Conservation (phyloP, 2,888 invertebrate genomes). For the Hypercompe scribonia region DNA sequence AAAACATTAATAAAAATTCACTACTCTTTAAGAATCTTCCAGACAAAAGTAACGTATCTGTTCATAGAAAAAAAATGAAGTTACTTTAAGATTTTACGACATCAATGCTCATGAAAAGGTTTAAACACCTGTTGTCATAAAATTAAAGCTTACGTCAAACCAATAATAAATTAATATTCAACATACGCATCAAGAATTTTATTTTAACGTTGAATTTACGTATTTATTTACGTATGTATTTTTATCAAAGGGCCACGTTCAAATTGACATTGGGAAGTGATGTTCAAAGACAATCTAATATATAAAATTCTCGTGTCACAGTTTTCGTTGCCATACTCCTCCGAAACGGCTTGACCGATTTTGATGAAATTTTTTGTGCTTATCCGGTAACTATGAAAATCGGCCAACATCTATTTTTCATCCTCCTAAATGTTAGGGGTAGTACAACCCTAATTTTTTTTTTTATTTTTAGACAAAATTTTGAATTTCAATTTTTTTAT, state of each 20-base stretch:
- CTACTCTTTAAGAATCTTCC: neutral
- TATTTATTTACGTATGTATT: slow-evolving; percentile 32
- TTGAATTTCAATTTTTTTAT: too few species aligned
- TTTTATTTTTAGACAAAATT: too few species aligned
- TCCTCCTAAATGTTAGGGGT: too few species aligned
- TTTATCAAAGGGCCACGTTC: slow-evolving; percentile 15
- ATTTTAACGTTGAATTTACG: slow-evolving; percentile 5
- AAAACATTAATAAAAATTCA: too few species aligned
- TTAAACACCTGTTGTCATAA: slow-evolving; percentile 40
- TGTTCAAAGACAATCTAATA: neutral
- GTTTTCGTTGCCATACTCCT: too few species aligned
- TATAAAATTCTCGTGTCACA: too few species aligned
- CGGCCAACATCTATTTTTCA: too few species aligned
- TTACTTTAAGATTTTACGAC: neutral
- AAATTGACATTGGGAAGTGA: neutral
- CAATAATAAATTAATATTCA: slow-evolving; percentile 24
- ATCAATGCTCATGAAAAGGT: neutral
- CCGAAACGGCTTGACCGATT: too few species aligned
- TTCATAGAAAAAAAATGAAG: neutral
- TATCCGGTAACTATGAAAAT: too few species aligned
- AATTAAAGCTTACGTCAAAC: slow-evolving; percentile 32
- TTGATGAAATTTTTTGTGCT: too few species aligned
- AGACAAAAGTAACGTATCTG: neutral
- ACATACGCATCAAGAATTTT: neutral
- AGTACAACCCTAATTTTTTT: too few species aligned